Base-by-base conservation (phyloP, 2,888 invertebrate species). In the Diaprepes abbreviatus region DNA sequence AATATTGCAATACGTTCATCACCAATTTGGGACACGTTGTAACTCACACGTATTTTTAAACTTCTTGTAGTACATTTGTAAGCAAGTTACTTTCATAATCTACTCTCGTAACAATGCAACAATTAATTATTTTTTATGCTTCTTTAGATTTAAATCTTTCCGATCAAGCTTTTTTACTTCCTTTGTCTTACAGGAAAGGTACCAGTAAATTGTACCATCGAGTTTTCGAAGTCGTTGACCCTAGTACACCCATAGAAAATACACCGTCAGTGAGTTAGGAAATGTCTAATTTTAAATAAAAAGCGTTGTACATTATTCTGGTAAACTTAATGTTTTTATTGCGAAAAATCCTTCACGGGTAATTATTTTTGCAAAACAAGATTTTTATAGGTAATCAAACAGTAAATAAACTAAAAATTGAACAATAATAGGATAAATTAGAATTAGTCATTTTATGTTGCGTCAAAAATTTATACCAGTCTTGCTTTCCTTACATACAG, bases 201-300 rank as follows among this genome's bases (percentile, higher is more conserved):
- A 50, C 50, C n/a, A 62, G 36, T 38, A 62, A 62, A 50, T 48
- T 35, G 62, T 62, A 54, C 54, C 63, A 54, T 63, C 54, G 54
- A 48, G 12, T 36, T 62, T 19, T 40, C 5, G 54, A 57, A 16
- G 66, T 66, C 66, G 57, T 57, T 58, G 66, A 66, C 66, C 66
- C 33, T 19, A 36, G 7, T 52, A 52, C 52, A 66, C 58, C 50
- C 24, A 65, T 43, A 57, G 43, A 64, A 66, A 66, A 58, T 48
- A 58, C 40, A 48, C 38, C 38, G 28, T 31, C 31, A 40, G 31
- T 38, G 31, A 40, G 40, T 59, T 48, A 50, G 50, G 66, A 45
- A 66, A 58, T 28, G n/a, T 38, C 36, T 58, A 48, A 45, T 65
- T 65, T 45, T 35, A 64, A 55, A 64, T 64, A 64, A 64, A 55